These are phyloP conservation scores for Rhingia rostrata DNA, from an alignment of 2,888 invertebrate genomes.

Conservation along the genomic window DNA sequence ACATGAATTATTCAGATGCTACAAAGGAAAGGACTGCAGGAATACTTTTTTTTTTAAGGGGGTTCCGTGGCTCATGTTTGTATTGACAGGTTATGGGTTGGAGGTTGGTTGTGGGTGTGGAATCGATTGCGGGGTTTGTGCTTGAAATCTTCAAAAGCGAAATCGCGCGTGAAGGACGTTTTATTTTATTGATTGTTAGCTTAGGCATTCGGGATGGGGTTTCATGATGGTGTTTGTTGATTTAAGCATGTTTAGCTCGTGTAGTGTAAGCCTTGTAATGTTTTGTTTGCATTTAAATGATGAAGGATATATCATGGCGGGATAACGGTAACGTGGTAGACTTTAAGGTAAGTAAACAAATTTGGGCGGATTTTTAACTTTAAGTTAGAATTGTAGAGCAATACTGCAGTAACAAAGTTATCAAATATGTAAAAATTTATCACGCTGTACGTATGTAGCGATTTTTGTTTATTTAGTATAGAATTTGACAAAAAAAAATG, in stretches of 20 bases:
- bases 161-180: slow-evolving; percentile 44
- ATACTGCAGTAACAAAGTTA: too few relatives aligned
- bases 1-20: slow-evolving; percentile 59
- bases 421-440: too few relatives aligned
- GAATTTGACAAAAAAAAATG: too few relatives aligned
- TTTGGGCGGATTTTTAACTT: too few relatives aligned
- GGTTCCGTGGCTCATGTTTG: slow-evolving; percentile 20
- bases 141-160: slow-evolving; percentile 28
- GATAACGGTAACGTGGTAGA: neutral
- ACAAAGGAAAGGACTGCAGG: neutral
- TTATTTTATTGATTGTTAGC: slow-evolving; percentile 45
- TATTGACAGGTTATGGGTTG: slow-evolving; percentile 5
- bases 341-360: neutral
- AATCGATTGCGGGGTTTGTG: slow-evolving; percentile 18
- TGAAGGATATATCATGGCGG: neutral
- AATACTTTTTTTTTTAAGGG: neutral
- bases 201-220: slow-evolving; percentile 9
- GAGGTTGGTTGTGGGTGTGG: neutral
- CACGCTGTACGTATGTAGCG: too few relatives aligned
- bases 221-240: neutral
- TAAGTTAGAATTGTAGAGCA: too few relatives aligned
- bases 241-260: neutral
- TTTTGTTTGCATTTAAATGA: slow-evolving; percentile 7
- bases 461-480: too few relatives aligned
- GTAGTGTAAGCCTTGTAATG: neutral